A percentile compares a stretch with the other conserved stretches of the same genome.
phyloP scores from a whole-genome alignment of 2,888 invertebrate species.

The Caenorhabditis sulstoni region DNA sequence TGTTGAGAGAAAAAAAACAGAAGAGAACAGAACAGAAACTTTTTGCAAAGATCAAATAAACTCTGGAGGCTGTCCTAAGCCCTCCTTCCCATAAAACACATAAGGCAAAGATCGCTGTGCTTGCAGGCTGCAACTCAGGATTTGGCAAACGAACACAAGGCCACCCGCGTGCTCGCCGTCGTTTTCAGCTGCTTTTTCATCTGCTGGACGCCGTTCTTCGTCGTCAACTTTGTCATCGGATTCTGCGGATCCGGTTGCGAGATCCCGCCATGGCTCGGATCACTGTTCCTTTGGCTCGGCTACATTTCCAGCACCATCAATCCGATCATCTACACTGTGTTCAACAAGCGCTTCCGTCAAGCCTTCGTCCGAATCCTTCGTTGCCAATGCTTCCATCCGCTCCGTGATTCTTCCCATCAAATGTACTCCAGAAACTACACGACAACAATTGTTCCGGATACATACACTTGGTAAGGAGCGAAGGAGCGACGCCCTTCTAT shows the following conservation, averaged over 20 bases:
- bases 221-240: constrained; percentile 89
- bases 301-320: constrained; percentile 95
- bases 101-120: not conserved
- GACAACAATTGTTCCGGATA: constrained; percentile 74
- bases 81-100: not conserved
- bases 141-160: constrained; percentile 87
- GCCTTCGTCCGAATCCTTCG: constrained; percentile 77
- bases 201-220: constrained; percentile 96
- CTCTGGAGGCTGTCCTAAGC: constrained; percentile 1
- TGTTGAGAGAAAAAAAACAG: constrained; percentile 15
- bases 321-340: constrained; percentile 95
- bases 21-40: not conserved
- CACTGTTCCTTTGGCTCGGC: constrained; percentile 93
- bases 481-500: not conserved
- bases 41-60: constrained; percentile 43
- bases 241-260: constrained; percentile 84
- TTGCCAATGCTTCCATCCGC: constrained; percentile 72
- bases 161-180: constrained; percentile 94
- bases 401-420: constrained; percentile 57
- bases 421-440: constrained; percentile 71
- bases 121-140: constrained; percentile 74
- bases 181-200: constrained; percentile 95
- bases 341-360: constrained; percentile 91
- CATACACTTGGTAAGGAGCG: constrained; percentile 72
- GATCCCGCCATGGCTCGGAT: constrained; percentile 81